Percentiles rank a stretch among this genome's conserved stretches.
phyloP scores from a whole-genome alignment of 2,113 vertebrate genomes.

The Mus spicilegus region DNA sequence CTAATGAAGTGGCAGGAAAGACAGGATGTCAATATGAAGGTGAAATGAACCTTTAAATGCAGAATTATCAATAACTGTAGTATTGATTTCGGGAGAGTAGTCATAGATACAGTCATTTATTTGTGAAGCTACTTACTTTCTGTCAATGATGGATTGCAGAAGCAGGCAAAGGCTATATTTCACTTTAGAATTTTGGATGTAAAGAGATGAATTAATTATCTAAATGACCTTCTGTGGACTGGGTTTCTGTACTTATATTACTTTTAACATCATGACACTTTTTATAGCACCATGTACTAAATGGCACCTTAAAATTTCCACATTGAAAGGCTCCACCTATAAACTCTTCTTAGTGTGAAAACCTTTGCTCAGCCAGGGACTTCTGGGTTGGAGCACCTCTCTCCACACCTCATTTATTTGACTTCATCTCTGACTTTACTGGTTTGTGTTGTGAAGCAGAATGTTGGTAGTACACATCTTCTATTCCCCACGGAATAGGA shows the following conservation, averaged over 20 bases:
- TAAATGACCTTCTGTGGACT: neutral
- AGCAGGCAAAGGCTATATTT: constrained; percentile 32
- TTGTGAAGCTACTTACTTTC: constrained; percentile 71
- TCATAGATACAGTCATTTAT: constrained; percentile 76
- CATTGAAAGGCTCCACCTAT: neutral
- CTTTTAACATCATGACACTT: constrained; percentile 24
- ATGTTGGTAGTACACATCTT: neutral
- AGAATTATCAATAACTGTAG: constrained; percentile 78
- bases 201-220: constrained; percentile 58
- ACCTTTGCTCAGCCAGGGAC: neutral
- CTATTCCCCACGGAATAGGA: neutral
- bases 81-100: constrained; percentile 68
- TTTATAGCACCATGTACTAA: constrained; percentile 13
- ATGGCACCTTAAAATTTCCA: constrained; percentile 16
- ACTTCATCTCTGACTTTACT: constrained; percentile 23
- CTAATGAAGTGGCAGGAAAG: constrained; percentile 67
- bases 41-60: constrained; percentile 79
- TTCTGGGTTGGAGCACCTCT: constrained; percentile 41
- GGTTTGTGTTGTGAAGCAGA: neutral
- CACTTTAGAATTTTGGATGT: constrained; percentile 51
- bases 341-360: constrained; percentile 44
- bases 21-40: constrained; percentile 75
- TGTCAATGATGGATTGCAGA: constrained; percentile 55
- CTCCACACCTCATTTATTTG: constrained; percentile 17
- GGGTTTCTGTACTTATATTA: constrained; percentile 52